Percentiles rank a stretch among this genome's conserved stretches.
Evolutionary conservation across 2,797 vertebrate species (phyloP).

Genomic region (Chelon auratus): DNA sequence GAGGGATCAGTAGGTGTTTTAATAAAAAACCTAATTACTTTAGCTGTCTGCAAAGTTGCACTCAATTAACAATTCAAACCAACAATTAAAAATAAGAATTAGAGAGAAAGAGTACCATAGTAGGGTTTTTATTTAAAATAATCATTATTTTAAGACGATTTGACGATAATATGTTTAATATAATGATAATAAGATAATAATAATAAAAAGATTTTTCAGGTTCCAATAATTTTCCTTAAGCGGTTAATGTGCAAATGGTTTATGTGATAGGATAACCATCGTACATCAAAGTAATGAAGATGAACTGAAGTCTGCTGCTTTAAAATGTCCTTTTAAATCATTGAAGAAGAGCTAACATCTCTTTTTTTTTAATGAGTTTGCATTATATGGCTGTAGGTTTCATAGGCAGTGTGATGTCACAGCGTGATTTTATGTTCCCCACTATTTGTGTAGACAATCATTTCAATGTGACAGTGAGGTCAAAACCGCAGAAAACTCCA

Average conservation of each 20-base stretch:
- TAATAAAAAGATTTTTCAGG: background rate
- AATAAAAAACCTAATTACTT: no score
- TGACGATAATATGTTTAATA: background rate
- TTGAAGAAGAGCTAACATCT: background rate
- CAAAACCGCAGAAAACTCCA: background rate
- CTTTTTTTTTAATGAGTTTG: background rate
- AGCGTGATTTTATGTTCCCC: background rate
- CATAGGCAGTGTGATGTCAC: background rate
- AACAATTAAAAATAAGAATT: background rate
- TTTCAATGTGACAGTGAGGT: no score
- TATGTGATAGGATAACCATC: background rate
- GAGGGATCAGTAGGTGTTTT: background rate
- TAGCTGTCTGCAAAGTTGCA: background rate
- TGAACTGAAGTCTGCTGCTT: background rate
- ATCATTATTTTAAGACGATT: background rate
- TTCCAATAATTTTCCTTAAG: background rate
- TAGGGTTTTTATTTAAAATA: background rate
- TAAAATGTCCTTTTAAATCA: background rate
- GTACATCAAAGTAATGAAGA: background rate
- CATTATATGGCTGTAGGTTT: background rate
- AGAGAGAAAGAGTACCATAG: background rate
- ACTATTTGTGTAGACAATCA: no score
- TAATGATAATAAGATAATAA: no score
- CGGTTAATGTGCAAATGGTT: background rate
- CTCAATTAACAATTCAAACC: conserved; percentile 7